A percentile compares a stretch with the other conserved stretches of the same genome.
Conservation (phyloP, 2,888 invertebrate species). For the Aphrophora alni region DNA sequence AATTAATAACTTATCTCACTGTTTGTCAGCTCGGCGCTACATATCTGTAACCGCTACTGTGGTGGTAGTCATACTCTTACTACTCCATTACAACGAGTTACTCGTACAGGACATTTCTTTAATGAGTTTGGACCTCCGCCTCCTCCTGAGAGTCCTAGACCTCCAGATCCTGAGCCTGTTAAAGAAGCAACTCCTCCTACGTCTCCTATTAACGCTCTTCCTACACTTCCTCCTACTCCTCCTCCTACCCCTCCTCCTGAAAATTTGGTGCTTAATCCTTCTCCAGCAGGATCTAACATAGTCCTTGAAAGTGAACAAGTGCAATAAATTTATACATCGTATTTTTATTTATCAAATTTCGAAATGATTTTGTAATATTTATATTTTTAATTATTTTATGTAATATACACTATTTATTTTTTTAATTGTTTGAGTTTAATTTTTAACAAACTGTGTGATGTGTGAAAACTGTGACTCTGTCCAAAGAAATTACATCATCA, state of each 20-base stretch:
- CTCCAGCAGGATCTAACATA: neutral
- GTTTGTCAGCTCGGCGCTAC: neutral
- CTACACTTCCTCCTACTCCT: neutral
- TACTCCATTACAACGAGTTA: conserved; percentile 27
- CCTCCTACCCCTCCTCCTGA: neutral
- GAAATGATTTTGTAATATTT: neutral
- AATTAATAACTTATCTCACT: too few species aligned
- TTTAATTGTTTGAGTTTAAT: neutral
- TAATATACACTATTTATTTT: neutral
- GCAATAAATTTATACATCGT: neutral
- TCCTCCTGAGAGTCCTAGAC: neutral
- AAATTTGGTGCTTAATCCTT: neutral
- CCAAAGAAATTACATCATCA: too few species aligned
- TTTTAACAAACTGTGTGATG: too few species aligned
- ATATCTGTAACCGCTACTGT: conserved; percentile 26
- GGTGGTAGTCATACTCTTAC: conserved; percentile 32
- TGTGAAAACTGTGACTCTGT: too few species aligned
- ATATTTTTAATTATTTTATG: neutral
- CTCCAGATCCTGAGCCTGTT: neutral
- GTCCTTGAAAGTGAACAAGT: neutral
- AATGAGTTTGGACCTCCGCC: neutral
- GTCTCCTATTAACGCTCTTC: too few species aligned
- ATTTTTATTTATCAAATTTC: neutral
- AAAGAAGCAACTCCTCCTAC: too few species aligned
- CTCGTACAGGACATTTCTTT: conserved; percentile 29